A percentile compares a stretch with the other conserved stretches of the same genome.
Conservation (phyloP, 2,113 vertebrate genomes). For the Sapayoa aenigma region DNA sequence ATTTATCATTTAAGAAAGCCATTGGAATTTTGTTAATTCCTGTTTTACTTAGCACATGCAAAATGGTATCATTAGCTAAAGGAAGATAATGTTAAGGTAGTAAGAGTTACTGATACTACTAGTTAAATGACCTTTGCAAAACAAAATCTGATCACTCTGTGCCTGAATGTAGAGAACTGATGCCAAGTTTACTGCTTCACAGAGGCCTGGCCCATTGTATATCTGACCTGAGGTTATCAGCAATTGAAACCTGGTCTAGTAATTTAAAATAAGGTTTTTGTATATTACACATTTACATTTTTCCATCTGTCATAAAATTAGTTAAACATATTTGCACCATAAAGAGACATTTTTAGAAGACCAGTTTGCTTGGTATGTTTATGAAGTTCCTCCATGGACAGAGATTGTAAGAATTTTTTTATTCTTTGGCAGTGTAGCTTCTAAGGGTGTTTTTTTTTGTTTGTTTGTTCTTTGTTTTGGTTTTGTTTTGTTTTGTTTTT, state of each 20-base stretch:
- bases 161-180: background rate
- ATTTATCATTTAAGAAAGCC: conserved; percentile 77
- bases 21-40: conserved; percentile 80
- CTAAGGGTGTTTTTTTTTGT: rapidly evolving
- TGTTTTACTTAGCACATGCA: conserved; percentile 75
- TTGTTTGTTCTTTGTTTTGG: too few relatives aligned
- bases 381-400: background rate
- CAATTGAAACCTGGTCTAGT: conserved; percentile 16
- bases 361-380: background rate
- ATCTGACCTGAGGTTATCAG: conserved; percentile 20
- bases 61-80: conserved; percentile 59
- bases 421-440: background rate
- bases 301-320: background rate
- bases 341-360: background rate
- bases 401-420: background rate
- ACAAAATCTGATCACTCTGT: conserved; percentile 11
- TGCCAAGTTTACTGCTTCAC: conserved; percentile 23
- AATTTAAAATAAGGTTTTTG: conserved; percentile 47
- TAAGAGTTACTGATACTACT: conserved; percentile 36
- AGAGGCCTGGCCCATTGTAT: conserved; percentile 26
- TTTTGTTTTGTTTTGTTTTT: rapidly evolving
- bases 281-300: background rate
- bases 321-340: background rate
- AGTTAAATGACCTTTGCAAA: conserved; percentile 58
- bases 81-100: conserved; percentile 53